Evolutionary conservation across 2,888 invertebrate species (phyloP).

Genomic region (Tipula lateralis): DNA sequence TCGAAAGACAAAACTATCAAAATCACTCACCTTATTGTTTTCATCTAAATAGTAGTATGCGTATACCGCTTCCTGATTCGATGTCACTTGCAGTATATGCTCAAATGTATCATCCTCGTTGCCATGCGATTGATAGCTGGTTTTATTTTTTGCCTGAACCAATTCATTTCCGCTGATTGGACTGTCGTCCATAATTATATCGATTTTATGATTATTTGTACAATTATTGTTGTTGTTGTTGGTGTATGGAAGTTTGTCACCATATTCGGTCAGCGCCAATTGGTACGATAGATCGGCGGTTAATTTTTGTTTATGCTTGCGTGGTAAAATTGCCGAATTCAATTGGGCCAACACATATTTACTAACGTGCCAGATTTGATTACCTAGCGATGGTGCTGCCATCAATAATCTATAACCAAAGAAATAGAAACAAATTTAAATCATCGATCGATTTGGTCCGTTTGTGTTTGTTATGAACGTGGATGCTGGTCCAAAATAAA

Average conservation of each 20-base stretch:
- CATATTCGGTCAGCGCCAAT: conserved; percentile 61
- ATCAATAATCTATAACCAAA: conserved; percentile 42
- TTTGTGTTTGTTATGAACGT: neutral
- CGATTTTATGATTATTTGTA: conserved; percentile 30
- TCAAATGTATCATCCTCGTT: conserved; percentile 60
- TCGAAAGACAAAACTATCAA: too few species aligned
- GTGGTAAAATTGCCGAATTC: conserved; percentile 52
- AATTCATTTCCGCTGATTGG: neutral
- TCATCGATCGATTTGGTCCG: neutral
- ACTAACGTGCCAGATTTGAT: conserved; percentile 53
- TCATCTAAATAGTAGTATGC: conserved; percentile 88
- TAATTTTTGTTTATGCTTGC: conserved; percentile 40
- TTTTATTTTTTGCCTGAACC: neutral
- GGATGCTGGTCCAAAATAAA: neutral
- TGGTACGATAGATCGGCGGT: conserved; percentile 59
- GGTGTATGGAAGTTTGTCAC: conserved; percentile 35
- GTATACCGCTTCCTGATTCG: conserved; percentile 79
- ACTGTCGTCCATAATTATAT: conserved; percentile 31
- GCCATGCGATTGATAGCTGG: neutral
- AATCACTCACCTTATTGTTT: conserved; percentile 63
- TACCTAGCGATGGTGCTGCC: conserved; percentile 45
- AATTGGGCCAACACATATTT: conserved; percentile 59
- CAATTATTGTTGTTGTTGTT: neutral
- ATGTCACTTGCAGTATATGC: conserved; percentile 68
- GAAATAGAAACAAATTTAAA: neutral